phyloP scores from a whole-genome alignment of 2,113 vertebrate species.

The Gasterosteus nipponicus region DNA sequence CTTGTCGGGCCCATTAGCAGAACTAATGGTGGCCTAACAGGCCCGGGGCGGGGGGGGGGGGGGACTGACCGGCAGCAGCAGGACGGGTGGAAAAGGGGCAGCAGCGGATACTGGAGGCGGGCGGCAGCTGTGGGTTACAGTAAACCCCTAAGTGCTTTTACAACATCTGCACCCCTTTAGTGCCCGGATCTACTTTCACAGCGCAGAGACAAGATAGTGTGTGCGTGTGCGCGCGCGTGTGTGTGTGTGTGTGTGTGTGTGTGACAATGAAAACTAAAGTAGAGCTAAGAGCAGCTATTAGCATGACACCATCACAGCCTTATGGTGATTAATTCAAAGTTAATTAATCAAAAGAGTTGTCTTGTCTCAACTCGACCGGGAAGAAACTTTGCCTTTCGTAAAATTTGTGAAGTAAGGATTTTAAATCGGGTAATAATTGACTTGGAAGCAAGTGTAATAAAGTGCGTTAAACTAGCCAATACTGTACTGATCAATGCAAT shows the following conservation, averaged over 20 bases:
- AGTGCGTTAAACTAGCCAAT: not conserved
- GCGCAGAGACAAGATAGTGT: not conserved
- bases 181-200: constrained; percentile 62
- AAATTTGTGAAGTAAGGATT: too few species aligned
- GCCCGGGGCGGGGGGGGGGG: constrained; percentile 71
- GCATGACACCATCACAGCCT: too few species aligned
- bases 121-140: constrained; percentile 61
- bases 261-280: not conserved
- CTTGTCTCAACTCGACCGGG: not conserved
- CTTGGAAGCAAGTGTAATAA: not conserved
- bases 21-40: constrained; percentile 78
- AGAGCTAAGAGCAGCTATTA: not conserved
- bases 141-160: constrained; percentile 66
- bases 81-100: constrained; percentile 59
- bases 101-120: constrained; percentile 35
- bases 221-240: not conserved
- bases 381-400: not conserved
- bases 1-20: constrained; percentile 75
- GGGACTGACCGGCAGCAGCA: constrained; percentile 69
- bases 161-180: constrained; percentile 57
- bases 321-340: too few species aligned
- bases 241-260: not conserved
- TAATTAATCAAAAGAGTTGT: too few species aligned
- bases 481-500: not conserved
- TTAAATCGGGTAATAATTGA: not conserved